These are phyloP conservation scores for Latrodectus geometricus DNA, from an alignment of 1,140 invertebrate genomes.

Conservation along the genomic window DNA sequence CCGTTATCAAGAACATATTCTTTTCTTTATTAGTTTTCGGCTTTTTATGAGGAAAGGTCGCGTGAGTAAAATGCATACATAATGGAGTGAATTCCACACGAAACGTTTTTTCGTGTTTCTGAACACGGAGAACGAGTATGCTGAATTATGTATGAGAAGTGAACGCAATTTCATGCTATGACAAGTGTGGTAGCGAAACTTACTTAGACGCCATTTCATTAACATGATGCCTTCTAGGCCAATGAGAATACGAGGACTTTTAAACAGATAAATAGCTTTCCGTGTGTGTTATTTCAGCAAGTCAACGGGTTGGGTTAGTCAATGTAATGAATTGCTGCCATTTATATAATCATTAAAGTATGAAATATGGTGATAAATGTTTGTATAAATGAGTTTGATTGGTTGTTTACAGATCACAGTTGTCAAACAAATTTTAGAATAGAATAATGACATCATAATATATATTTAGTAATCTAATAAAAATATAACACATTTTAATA, in stretches of 20 bases:
- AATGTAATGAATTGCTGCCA: too few species aligned
- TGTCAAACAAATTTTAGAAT: too few species aligned
- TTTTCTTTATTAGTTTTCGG: background rate
- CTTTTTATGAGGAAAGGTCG: background rate
- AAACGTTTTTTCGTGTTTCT: background rate
- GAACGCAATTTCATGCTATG: background rate
- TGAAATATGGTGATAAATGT: too few species aligned
- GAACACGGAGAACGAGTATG: background rate
- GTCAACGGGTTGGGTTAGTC: too few species aligned
- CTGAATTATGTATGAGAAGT: slow-evolving; percentile 2
- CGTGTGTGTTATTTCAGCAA: too few species aligned
- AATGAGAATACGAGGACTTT: background rate
- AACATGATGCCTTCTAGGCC: background rate
- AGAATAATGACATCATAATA: too few species aligned
- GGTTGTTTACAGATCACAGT: too few species aligned
- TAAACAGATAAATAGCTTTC: background rate
- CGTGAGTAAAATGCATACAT: slow-evolving; percentile 22
- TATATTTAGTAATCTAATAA: too few species aligned
- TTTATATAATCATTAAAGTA: too few species aligned
- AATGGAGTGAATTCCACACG: background rate
- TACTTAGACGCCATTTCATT: slow-evolving; percentile 6
- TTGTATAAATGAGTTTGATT: too few species aligned
- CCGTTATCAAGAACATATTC: background rate
- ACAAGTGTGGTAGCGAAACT: background rate
- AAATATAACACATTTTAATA: too few species aligned